phyloP scores from a whole-genome alignment of 2,113 vertebrate species.

The Sturnira hondurensis region DNA sequence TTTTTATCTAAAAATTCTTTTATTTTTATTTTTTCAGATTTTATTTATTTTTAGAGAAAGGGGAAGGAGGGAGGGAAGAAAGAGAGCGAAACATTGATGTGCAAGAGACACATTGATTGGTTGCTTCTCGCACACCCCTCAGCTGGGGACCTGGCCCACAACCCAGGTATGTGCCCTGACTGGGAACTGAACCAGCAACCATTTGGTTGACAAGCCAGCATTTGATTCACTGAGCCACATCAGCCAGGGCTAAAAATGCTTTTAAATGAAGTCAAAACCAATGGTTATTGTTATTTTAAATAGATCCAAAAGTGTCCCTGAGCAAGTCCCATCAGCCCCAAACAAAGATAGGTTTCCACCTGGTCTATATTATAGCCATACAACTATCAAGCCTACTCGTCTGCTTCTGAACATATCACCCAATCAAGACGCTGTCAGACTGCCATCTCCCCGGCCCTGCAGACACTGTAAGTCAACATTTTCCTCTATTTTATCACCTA shows the following conservation, averaged over 20 bases:
- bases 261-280: slow-evolving; percentile 35
- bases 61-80: too few species aligned
- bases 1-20: slow-evolving; percentile 4
- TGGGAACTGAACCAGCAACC: too few species aligned
- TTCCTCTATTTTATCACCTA: not conserved
- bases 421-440: not conserved
- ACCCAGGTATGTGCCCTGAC: too few species aligned
- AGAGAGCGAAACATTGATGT: too few species aligned
- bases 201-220: too few species aligned
- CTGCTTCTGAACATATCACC: not conserved
- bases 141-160: too few species aligned
- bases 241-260: not conserved
- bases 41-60: too few species aligned
- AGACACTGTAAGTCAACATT: not conserved
- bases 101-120: too few species aligned
- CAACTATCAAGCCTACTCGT: not conserved
- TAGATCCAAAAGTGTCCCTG: not conserved
- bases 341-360: not conserved
- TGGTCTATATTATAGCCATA: not conserved
- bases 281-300: not conserved
- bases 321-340: not conserved
- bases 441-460: not conserved
- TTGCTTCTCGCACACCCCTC: too few species aligned
- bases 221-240: too few species aligned
- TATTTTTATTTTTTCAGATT: too few species aligned